phyloP scores from a whole-genome alignment of 2,888 invertebrate genomes.

The Rhamnusium bicolor region DNA sequence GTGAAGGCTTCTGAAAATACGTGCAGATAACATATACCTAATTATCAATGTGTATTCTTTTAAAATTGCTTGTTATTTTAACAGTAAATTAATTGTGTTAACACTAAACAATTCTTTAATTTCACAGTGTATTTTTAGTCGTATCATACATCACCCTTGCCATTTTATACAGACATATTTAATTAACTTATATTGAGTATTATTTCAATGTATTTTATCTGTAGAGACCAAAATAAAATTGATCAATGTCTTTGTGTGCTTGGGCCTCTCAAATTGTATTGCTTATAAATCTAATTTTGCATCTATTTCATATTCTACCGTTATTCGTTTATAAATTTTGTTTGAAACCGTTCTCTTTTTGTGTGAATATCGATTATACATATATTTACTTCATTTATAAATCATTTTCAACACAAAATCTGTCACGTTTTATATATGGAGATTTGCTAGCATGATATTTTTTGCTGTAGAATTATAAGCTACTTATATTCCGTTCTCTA shows the following conservation, averaged over 20 bases:
- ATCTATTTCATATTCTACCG: conserved; percentile 3
- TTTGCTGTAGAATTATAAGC: neutral
- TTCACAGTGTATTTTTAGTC: too few relatives aligned
- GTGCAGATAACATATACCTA: too few relatives aligned
- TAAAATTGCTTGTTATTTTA: too few relatives aligned
- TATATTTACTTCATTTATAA: conserved; percentile 33
- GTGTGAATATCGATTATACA: conserved; percentile 26
- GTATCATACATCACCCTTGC: too few relatives aligned
- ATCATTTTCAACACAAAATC: conserved; percentile 31
- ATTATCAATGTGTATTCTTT: too few relatives aligned
- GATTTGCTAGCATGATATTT: conserved; percentile 4
- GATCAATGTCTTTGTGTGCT: neutral
- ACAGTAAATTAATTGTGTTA: too few relatives aligned
- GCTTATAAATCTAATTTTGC: conserved; percentile 16
- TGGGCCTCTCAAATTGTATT: conserved; percentile 2
- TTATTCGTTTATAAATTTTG: conserved; percentile 26
- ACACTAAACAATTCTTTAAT: too few relatives aligned
- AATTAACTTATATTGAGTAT: too few relatives aligned
- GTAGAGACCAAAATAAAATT: neutral
- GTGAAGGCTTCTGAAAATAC: too few relatives aligned
- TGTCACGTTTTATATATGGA: conserved; percentile 21
- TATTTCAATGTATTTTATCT: too few relatives aligned
- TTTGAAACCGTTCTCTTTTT: conserved; percentile 29
- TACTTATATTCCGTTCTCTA: neutral
- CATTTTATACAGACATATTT: too few relatives aligned